Evolutionary conservation across 2,797 vertebrate species (phyloP).

Genomic region (Lemur catta): DNA sequence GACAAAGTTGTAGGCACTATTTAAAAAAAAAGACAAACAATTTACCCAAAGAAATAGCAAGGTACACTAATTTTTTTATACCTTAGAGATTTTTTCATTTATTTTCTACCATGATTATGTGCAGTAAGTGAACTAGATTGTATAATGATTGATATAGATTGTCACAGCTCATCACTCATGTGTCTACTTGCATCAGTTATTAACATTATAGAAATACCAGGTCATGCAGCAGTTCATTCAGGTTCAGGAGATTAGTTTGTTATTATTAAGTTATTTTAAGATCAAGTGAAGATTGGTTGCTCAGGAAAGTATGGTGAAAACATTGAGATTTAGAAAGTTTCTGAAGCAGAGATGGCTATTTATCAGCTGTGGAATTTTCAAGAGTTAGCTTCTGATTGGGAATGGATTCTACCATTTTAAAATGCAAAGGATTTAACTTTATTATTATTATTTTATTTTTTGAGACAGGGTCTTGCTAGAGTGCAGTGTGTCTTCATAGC

Average conservation of each 20-base stretch:
- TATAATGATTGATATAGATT: slow-evolving; percentile 28
- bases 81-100: slow-evolving; percentile 10
- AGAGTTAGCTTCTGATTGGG: background rate
- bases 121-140: background rate
- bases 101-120: background rate
- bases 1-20: slow-evolving; percentile 59
- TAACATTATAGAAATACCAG: slow-evolving; percentile 10
- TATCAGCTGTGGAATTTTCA: background rate
- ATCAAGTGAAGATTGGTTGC: background rate
- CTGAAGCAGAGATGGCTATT: slow-evolving; percentile 4
- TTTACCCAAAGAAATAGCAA: slow-evolving; percentile 29
- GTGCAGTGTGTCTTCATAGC: background rate
- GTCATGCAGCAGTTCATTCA: background rate
- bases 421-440: background rate
- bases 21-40: slow-evolving; percentile 32
- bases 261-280: slow-evolving; percentile 20
- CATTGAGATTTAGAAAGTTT: slow-evolving; percentile 6
- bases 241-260: background rate
- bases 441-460: background rate
- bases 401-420: slow-evolving; percentile 28
- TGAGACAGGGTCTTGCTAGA: background rate
- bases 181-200: background rate
- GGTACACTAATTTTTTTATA: background rate
- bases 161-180: slow-evolving; percentile 13
- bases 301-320: slow-evolving; percentile 2